phyloP scores from a whole-genome alignment of 2,113 vertebrate genomes.

The Xerus inauris region DNA sequence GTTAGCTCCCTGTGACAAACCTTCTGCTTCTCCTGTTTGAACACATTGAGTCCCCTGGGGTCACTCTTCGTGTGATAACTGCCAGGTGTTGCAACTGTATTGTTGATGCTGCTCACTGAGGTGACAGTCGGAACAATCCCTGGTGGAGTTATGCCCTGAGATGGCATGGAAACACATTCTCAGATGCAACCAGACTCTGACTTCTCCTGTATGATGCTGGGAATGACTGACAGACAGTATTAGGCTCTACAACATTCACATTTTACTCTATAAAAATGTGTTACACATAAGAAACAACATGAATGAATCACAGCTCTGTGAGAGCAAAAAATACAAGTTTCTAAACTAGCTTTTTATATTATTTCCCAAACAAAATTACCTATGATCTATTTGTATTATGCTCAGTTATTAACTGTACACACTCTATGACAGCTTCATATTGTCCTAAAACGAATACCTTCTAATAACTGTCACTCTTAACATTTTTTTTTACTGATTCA shows the following conservation, averaged over 20 bases:
- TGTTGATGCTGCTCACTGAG: slow-evolving; percentile 69
- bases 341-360: slow-evolving; percentile 41
- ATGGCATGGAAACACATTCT: slow-evolving; percentile 78
- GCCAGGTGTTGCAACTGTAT: slow-evolving; percentile 69
- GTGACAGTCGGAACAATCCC: slow-evolving; percentile 56
- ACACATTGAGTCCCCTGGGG: slow-evolving; percentile 79
- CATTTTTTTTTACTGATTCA: not conserved
- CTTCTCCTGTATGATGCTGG: slow-evolving; percentile 71
- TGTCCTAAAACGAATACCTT: slow-evolving; percentile 20
- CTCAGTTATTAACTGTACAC: slow-evolving; percentile 10
- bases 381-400: not conserved
- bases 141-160: slow-evolving; percentile 77
- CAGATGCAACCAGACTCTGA: slow-evolving; percentile 73
- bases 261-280: slow-evolving; percentile 74
- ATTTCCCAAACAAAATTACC: slow-evolving; percentile 45
- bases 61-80: slow-evolving; percentile 79
- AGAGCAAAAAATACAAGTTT: slow-evolving; percentile 45
- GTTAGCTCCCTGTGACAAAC: slow-evolving; percentile 81
- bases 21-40: slow-evolving; percentile 80
- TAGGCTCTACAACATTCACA: slow-evolving; percentile 70
- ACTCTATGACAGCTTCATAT: not conserved
- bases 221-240: slow-evolving; percentile 78
- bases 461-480: not conserved
- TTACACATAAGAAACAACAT: slow-evolving; percentile 36
- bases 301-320: not conserved